Conservation (phyloP, 2,113 vertebrate species). For the Craseonycteris thonglongyai region DNA sequence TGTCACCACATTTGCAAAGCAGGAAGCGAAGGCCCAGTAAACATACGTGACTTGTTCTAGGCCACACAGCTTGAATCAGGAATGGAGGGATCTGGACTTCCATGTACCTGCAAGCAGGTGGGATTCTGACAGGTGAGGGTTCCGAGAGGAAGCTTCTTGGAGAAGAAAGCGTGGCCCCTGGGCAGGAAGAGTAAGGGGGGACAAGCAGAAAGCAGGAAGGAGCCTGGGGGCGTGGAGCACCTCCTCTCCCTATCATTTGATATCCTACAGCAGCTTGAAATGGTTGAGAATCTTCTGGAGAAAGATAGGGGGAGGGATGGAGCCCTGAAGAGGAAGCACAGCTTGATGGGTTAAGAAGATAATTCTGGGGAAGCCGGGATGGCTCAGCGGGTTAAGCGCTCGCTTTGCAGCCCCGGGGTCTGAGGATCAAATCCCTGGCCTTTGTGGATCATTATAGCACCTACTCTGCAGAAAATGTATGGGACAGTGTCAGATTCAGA, state of each 20-base stretch:
- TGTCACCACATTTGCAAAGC: not conserved
- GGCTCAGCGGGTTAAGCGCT: too few species aligned
- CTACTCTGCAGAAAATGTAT: accelerated
- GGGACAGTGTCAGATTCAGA: not conserved
- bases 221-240: accelerated
- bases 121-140: not conserved
- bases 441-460: too few species aligned
- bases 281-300: not conserved
- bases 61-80: not conserved
- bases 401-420: too few species aligned
- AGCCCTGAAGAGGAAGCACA: not conserved
- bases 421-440: too few species aligned
- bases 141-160: not conserved
- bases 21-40: not conserved
- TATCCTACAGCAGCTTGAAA: not conserved
- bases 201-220: not conserved
- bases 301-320: not conserved
- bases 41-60: not conserved
- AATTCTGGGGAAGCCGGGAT: too few species aligned
- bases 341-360: not conserved
- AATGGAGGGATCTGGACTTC: not conserved
- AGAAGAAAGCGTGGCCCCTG: accelerated
- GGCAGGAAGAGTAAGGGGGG: not conserved
- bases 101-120: not conserved
- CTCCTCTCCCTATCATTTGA: too few species aligned